phyloP scores from a whole-genome alignment of 64 coral and sea anemone genomes.

The Dendrophyllia cribrosa region DNA sequence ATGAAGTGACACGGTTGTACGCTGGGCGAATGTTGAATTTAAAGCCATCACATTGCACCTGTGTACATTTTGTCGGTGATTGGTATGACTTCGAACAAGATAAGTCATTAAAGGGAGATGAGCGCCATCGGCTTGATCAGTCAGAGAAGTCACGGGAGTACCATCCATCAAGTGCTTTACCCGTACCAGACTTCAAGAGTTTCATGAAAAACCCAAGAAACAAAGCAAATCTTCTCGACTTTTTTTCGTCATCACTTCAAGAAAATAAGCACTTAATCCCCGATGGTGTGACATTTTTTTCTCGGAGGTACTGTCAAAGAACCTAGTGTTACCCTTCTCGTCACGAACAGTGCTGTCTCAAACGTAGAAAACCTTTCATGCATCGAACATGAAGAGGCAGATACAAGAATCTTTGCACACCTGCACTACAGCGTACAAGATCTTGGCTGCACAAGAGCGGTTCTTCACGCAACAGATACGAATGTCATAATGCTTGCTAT shows the following conservation, averaged over 20 bases:
- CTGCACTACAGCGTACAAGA: constrained; percentile 6
- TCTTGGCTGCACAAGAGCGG: constrained; percentile 35
- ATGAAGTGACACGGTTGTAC: background rate
- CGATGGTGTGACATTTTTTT: constrained; percentile 15
- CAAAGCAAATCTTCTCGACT: constrained; percentile 4
- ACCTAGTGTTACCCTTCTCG: background rate
- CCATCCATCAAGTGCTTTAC: constrained; percentile 20
- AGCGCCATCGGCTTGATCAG: constrained; percentile 4
- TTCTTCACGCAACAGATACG: constrained; percentile 29
- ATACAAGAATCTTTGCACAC: constrained; percentile 24
- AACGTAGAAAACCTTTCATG: constrained; percentile 36
- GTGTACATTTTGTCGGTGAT: constrained; percentile 23
- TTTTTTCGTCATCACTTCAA: background rate
- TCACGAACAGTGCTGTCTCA: background rate
- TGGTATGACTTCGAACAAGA: constrained; percentile 27
- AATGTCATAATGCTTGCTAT: constrained; percentile 10
- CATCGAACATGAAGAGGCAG: background rate
- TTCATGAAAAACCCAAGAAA: constrained; percentile 13
- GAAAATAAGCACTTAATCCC: constrained; percentile 17
- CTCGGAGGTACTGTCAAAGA: constrained; percentile 13
- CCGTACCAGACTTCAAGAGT: constrained; percentile 15
- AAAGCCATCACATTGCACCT: background rate
- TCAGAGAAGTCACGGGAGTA: background rate
- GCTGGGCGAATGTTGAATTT: background rate
- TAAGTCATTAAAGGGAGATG: constrained; percentile 25